phyloP scores from a whole-genome alignment of 2,797 vertebrate genomes.

The Onychomys leucogaster region DNA sequence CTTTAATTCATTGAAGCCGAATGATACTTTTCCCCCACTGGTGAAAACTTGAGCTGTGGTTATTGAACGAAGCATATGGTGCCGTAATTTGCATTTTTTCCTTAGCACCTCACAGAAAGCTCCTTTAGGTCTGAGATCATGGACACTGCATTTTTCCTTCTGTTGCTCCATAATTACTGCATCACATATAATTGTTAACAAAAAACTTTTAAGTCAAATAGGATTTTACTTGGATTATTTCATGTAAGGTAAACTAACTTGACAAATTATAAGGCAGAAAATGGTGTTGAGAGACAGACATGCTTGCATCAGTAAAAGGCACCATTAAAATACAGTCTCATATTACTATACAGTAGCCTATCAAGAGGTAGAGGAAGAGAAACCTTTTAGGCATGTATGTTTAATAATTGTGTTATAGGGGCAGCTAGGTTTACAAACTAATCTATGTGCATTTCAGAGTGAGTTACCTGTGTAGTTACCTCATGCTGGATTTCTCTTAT shows the following conservation, averaged over 20 bases:
- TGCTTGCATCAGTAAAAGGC: neutral
- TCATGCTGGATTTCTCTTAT: neutral
- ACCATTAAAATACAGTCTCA: accelerated
- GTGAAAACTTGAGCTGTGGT: neutral
- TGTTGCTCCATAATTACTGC: neutral
- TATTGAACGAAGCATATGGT: neutral
- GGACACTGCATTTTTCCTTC: neutral
- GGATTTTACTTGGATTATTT: neutral
- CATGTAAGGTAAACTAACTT: neutral
- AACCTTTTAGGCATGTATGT: neutral
- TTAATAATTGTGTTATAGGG: neutral
- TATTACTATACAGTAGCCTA: neutral
- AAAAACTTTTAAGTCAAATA: neutral
- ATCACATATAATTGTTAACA: neutral
- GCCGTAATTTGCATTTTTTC: neutral
- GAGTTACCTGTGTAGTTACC: neutral
- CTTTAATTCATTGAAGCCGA: neutral
- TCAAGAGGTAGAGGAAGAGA: neutral
- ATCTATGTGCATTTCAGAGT: neutral
- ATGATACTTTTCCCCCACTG: neutral
- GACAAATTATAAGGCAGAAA: neutral
- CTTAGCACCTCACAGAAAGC: neutral
- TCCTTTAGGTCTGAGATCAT: neutral
- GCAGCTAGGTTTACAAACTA: neutral
- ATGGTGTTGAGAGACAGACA: neutral